Base-by-base conservation (phyloP, 1,140 invertebrate genomes). In the Ooceraea biroi region DNA sequence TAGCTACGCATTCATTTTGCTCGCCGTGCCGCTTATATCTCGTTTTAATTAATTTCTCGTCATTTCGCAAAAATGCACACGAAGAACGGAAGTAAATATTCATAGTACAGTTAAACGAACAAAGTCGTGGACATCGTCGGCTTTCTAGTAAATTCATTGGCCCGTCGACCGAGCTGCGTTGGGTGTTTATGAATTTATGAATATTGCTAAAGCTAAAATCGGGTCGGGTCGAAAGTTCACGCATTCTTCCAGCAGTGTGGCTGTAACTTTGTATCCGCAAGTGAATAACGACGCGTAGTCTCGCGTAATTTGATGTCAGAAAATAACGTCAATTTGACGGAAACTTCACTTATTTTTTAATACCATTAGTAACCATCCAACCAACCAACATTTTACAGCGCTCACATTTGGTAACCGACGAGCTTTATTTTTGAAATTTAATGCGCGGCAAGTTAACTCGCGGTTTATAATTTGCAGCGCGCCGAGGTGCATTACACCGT, bases 151-250 rank as follows among this genome's bases (percentile, higher is more conserved):
- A 87, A 88, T 88, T 85, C 72, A 83, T 85, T 88, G 83, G 82
- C 41, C 44, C 22, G n/a, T 48, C 84, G 17, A 41, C 25, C 46
- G 14, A 12, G 44, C 66, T 61, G n/a, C 55, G n/a, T 12, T 36
- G 36, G 36, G 55, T 55, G 72, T 78, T 88, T 85, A 88, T 84
- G 87, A 88, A 85, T 88, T 88, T 88, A 88, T 88, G 87, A 88
- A 88, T 88, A 88, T 88, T 27, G 87, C 80, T 85, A 88, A 83
- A 85, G 66, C 83, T 76, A 44, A 84, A 83, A 55, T 48, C n/a
- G 50, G 82, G 73, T 71, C 85, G 76, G 87, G 87, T 88, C 86
- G 83, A 83, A 82, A 88, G 87, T 88, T 88, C 87, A 85, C 57
- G 44, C 65, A 61, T 76, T 68, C 36, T 78, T 85, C 82, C 65